phyloP scores from a whole-genome alignment of 2,113 vertebrate species.

The Microtus oregoni region DNA sequence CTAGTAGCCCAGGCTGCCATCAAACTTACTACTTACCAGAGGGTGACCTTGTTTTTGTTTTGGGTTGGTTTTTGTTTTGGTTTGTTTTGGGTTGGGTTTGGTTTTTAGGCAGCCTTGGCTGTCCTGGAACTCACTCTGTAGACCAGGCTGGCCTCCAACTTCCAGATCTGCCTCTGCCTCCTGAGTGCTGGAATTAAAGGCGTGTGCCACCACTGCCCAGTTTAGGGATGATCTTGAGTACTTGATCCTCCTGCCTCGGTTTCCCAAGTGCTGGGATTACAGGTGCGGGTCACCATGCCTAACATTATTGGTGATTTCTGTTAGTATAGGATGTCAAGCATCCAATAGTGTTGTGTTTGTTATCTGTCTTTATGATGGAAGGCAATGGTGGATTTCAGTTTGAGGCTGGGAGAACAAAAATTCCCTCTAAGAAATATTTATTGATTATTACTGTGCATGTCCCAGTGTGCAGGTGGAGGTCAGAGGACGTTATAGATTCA shows the following conservation, averaged over 20 bases:
- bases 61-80: too few relatives aligned
- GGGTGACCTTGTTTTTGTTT: neutral
- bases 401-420: neutral
- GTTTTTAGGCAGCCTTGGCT: too few relatives aligned
- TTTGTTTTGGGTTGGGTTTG: too few relatives aligned
- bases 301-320: neutral
- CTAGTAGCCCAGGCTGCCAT: neutral
- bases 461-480: neutral
- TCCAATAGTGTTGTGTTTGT: too few relatives aligned
- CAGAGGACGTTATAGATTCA: neutral
- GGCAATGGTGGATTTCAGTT: neutral
- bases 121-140: too few relatives aligned
- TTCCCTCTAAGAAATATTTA: neutral
- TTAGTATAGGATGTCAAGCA: neutral
- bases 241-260: neutral
- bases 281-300: neutral
- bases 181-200: too few relatives aligned
- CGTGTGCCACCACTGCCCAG: too few relatives aligned
- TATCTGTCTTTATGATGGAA: neutral
- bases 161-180: too few relatives aligned
- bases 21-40: neutral
- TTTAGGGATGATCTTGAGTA: too few relatives aligned
- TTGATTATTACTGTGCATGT: neutral
- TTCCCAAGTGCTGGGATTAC: neutral
- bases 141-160: too few relatives aligned